phyloP scores from a whole-genome alignment of 2,888 invertebrate species.

The Lottia scabra region DNA sequence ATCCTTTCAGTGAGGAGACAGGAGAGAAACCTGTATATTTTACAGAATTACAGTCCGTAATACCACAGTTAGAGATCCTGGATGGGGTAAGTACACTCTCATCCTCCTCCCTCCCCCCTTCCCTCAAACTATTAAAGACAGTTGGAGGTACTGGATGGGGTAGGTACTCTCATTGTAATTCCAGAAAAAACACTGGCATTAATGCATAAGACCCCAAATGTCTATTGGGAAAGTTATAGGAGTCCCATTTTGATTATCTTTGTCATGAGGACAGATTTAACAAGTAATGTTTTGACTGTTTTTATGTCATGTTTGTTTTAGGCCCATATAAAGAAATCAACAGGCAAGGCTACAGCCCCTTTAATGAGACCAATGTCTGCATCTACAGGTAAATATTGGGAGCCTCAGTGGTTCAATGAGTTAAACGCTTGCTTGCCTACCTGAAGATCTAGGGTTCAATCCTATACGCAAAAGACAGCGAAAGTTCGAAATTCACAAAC shows the following conservation, averaged over 20 bases:
- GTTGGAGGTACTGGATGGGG: no score
- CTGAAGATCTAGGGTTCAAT: no score
- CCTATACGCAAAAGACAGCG: no score
- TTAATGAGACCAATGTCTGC: slow-evolving; percentile 63
- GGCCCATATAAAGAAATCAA: slow-evolving; percentile 51
- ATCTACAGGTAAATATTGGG: slow-evolving; percentile 54
- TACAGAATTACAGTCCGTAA: slow-evolving; percentile 39
- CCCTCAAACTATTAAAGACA: background rate
- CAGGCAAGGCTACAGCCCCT: slow-evolving; percentile 42
- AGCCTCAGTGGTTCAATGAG: no score
- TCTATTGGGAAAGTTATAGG: no score
- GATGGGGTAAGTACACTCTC: slow-evolving; percentile 49
- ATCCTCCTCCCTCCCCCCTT: background rate
- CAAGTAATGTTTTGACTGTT: no score
- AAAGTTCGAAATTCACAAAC: no score
- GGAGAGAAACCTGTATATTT: slow-evolving; percentile 49
- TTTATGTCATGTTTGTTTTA: slow-evolving; percentile 27
- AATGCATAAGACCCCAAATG: no score
- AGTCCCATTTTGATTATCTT: background rate
- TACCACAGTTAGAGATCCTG: slow-evolving; percentile 54
- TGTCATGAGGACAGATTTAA: no score
- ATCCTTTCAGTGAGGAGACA: slow-evolving; percentile 50
- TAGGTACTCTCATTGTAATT: background rate
- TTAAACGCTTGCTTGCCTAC: no score
- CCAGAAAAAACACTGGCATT: background rate